These are phyloP conservation scores for Diaprepes abbreviatus DNA, from an alignment of 2,888 invertebrate species.

Conservation along the genomic window DNA sequence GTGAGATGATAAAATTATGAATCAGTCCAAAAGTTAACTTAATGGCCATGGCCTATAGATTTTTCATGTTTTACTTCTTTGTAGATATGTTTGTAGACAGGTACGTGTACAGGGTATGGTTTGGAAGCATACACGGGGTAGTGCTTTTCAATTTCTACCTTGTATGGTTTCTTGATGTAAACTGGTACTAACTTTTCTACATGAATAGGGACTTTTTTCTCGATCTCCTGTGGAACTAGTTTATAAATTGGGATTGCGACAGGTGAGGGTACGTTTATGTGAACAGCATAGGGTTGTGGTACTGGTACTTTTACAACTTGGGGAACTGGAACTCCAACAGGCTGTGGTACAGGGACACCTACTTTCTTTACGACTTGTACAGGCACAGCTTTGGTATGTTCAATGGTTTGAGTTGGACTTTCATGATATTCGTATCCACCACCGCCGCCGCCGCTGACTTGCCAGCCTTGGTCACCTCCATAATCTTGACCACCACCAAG, in stretches of 20 bases:
- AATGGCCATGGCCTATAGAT: slow-evolving; percentile 65
- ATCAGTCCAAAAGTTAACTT: slow-evolving; percentile 48
- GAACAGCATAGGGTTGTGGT: slow-evolving; percentile 82
- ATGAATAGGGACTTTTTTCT: slow-evolving; percentile 80
- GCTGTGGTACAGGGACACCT: slow-evolving; percentile 81
- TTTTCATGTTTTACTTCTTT: slow-evolving; percentile 64
- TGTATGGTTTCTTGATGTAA: slow-evolving; percentile 81
- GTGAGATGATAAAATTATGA: slow-evolving; percentile 19
- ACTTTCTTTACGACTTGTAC: slow-evolving; percentile 80
- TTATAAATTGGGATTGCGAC: slow-evolving; percentile 82
- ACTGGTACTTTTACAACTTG: slow-evolving; percentile 79
- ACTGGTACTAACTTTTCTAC: slow-evolving; percentile 81
- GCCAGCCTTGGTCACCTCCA: slow-evolving; percentile 68
- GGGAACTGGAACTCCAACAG: slow-evolving; percentile 79
- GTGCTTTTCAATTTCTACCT: slow-evolving; percentile 81
- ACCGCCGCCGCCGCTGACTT: slow-evolving; percentile 68
- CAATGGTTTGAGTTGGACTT: slow-evolving; percentile 74
- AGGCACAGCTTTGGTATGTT: slow-evolving; percentile 78
- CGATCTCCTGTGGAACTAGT: slow-evolving; percentile 79
- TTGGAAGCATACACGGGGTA: slow-evolving; percentile 76
- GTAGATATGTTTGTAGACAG: slow-evolving; percentile 82
- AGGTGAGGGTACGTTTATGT: slow-evolving; percentile 79
- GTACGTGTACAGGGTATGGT: slow-evolving; percentile 81
- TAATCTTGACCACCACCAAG: slow-evolving; percentile 63
- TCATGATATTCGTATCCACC: slow-evolving; percentile 67